Conservation (phyloP, 2,797 vertebrate species). For the Tragelaphus eurycerus region DNA sequence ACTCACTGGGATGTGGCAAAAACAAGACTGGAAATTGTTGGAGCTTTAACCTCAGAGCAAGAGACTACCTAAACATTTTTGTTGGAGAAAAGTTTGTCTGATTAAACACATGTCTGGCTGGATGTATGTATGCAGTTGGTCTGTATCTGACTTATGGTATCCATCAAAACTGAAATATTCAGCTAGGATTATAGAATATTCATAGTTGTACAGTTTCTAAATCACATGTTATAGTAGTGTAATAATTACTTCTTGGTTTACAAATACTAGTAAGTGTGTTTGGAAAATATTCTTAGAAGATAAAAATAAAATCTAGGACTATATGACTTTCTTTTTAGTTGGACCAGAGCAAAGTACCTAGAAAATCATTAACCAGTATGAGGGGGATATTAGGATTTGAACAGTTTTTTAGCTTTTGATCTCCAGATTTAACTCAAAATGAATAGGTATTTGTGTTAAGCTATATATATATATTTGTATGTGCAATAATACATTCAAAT, state of each 20-base stretch:
- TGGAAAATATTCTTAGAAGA: conserved; percentile 25
- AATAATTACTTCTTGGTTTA: conserved; percentile 21
- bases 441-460: background rate
- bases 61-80: conserved; percentile 20
- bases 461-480: background rate
- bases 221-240: background rate
- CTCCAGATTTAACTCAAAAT: background rate
- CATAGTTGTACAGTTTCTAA: background rate
- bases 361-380: background rate
- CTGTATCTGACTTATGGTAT: background rate
- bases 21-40: background rate
- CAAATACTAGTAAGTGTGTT: background rate
- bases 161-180: background rate
- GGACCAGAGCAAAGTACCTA: background rate
- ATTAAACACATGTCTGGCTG: background rate
- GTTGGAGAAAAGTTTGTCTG: background rate
- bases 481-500: background rate
- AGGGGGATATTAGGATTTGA: background rate
- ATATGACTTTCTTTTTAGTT: background rate
- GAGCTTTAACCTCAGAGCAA: background rate
- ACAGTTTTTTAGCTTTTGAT: background rate
- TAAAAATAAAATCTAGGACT: conserved; percentile 15
- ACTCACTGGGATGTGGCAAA: background rate
- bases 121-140: background rate
- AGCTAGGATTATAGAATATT: background rate